Conservation (phyloP, 2,888 invertebrate genomes). For the Asteroscopus sphinx region DNA sequence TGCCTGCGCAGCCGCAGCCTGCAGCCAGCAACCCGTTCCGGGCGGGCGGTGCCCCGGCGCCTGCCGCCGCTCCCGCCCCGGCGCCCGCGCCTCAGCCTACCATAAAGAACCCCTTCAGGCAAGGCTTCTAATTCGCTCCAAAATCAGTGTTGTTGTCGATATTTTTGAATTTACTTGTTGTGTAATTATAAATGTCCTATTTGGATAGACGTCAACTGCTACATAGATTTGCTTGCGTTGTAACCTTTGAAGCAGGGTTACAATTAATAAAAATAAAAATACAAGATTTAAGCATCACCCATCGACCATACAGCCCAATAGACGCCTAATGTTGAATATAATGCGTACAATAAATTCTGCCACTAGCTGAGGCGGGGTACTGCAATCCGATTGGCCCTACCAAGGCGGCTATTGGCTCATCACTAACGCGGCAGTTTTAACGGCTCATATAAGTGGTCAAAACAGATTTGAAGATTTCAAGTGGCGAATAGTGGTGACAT, state of each 20-base stretch:
- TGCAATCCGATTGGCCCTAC: too few species aligned
- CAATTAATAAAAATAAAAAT: background rate
- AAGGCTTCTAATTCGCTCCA: slow-evolving; percentile 91
- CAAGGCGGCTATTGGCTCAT: too few species aligned
- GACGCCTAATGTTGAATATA: too few species aligned
- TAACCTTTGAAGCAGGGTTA: slow-evolving; percentile 1
- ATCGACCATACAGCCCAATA: too few species aligned
- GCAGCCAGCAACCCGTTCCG: slow-evolving; percentile 83
- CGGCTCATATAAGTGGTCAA: too few species aligned
- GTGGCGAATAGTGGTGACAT: too few species aligned
- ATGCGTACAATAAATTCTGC: too few species aligned
- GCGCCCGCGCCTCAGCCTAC: slow-evolving; percentile 78
- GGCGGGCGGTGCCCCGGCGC: slow-evolving; percentile 67
- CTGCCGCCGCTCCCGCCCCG: slow-evolving; percentile 74
- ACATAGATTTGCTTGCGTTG: slow-evolving; percentile 33
- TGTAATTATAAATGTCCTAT: slow-evolving; percentile 87
- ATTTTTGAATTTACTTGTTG: slow-evolving; percentile 88
- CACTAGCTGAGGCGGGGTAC: too few species aligned
- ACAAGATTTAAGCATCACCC: background rate
- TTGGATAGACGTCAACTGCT: slow-evolving; percentile 69
- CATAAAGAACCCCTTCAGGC: slow-evolving; percentile 94
- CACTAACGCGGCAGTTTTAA: too few species aligned
- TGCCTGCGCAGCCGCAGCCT: slow-evolving; percentile 86
- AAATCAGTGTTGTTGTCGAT: slow-evolving; percentile 85
- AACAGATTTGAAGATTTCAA: too few species aligned